Base-by-base conservation (phyloP, 2,888 invertebrate species). In the Sinhomidia bicolor region DNA sequence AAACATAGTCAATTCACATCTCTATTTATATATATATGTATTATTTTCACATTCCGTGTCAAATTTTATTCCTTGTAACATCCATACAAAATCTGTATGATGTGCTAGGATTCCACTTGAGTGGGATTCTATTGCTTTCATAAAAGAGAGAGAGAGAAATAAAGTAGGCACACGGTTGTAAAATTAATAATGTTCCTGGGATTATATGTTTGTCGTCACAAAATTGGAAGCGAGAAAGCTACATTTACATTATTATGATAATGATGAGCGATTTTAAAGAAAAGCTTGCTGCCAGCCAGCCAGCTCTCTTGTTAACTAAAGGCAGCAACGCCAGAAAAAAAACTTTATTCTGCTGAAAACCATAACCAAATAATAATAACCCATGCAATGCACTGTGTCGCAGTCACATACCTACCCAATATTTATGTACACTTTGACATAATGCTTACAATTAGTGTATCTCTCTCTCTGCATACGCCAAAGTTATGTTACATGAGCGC, bases 61-160 rank as follows among this genome's bases (percentile, higher is more conserved):
- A 26, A 74, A 47, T 26, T 74, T 74, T 41, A 47, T 74, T 74
- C 36, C 7, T 76, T 76, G 51, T 51, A 12, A 20, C 44, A 0
- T 74, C 51, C 32, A 29, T 78, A 54, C 78, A 57, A 78, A 54
- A n/a, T n/a, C n/a, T 78, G 32, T 32, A 17, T 29, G 71, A 71
- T 41, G 71, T 29, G 47, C 41, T 71, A 20, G 23, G 17, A 71
- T 71, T 47, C 47, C 71, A 71, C 71, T 71, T 23, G 47, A 71
- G 44, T 41, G 44, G 47, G n/a, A 71, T 36, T 71, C 26, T 41
- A 71, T 71, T 71, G 47, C 71, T 71, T 71, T 44, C 20, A 44
- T 44, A 44, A 23, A 17, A 41, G 7, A 1, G 12, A 41, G 36
- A 41, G n/a, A n/a, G n/a, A n/a, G n/a, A n/a, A n/a, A n/a, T n/a